Evolutionary conservation across 2,888 invertebrate genomes (phyloP).

Genomic region (Aelia acuminata): DNA sequence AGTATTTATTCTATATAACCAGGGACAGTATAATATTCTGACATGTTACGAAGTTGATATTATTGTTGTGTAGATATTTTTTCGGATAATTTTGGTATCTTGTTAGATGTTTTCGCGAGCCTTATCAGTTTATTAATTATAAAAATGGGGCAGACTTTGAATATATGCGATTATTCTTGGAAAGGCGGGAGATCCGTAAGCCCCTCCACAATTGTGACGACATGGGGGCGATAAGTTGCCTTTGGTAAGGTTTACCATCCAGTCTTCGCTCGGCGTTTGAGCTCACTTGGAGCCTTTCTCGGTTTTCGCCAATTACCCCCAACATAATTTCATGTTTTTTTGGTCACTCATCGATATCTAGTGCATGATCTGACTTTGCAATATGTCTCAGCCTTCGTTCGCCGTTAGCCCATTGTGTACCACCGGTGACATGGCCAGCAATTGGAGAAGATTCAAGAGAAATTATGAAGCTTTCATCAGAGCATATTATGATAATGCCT

Average conservation of each 20-base stretch:
- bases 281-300: neutral
- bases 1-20: no score
- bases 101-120: neutral
- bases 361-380: neutral
- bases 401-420: neutral
- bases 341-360: neutral
- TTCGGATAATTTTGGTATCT: neutral
- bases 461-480: constrained; percentile 40
- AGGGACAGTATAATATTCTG: no score
- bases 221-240: neutral
- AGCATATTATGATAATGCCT: constrained; percentile 27
- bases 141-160: neutral
- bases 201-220: neutral
- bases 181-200: neutral
- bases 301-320: neutral
- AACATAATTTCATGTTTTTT: neutral
- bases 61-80: no score
- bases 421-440: constrained; percentile 53
- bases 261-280: neutral
- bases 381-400: neutral
- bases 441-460: constrained; percentile 56
- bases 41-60: no score
- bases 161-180: constrained; percentile 17
- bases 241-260: neutral
- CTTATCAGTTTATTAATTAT: neutral